Conservation (phyloP, 2,113 vertebrate species). For the Mobula birostris region DNA sequence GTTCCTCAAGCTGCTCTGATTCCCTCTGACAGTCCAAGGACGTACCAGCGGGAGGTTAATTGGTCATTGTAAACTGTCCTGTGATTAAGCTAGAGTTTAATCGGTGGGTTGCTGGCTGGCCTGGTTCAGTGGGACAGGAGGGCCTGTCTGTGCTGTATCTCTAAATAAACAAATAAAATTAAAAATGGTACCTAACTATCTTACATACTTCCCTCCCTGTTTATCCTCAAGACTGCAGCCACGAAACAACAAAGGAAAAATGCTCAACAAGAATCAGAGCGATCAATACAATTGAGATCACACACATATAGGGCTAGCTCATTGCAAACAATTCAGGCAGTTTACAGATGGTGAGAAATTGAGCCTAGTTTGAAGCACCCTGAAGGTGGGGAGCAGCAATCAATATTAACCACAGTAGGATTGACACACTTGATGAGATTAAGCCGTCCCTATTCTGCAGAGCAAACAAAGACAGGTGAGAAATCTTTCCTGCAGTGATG, state of each 20-base stretch:
- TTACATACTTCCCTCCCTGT: not conserved
- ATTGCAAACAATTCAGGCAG: not conserved
- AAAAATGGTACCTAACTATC: not conserved
- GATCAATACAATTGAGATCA: not conserved
- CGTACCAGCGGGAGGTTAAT: no score
- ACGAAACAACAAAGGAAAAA: not conserved
- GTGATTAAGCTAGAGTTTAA: no score
- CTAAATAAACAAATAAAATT: no score
- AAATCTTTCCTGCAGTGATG: not conserved
- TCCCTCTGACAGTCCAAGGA: no score
- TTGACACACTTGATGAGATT: not conserved
- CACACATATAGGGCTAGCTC: not conserved
- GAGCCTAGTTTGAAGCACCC: not conserved
- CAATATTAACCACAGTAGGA: not conserved
- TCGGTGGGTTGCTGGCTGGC: no score
- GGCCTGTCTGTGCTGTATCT: no score
- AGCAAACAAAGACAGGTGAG: not conserved
- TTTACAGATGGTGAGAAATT: not conserved
- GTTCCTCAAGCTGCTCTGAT: no score
- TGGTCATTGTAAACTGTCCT: no score
- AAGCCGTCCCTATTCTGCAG: not conserved
- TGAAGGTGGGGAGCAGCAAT: not conserved
- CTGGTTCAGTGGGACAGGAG: no score
- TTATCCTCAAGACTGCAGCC: not conserved
- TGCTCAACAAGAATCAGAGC: not conserved